Percentiles rank a stretch among this genome's conserved stretches.
phyloP scores from a whole-genome alignment of 2,888 invertebrate species.

The Andrena flavipes region DNA sequence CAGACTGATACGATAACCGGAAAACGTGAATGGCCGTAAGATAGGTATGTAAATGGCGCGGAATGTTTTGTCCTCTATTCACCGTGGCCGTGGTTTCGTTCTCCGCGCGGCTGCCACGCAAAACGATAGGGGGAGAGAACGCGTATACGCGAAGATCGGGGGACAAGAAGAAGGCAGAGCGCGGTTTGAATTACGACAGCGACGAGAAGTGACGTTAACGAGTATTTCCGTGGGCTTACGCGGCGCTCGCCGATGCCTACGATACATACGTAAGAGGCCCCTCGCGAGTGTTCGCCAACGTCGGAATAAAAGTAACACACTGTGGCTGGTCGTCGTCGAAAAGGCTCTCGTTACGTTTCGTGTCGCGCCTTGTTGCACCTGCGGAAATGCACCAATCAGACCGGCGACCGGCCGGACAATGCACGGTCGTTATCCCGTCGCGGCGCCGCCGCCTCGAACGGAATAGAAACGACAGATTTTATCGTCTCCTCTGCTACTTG shows the following conservation, averaged over 20 bases:
- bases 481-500: slow-evolving; percentile 57
- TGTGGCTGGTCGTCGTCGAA: slow-evolving; percentile 48
- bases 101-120: slow-evolving; percentile 31
- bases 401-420: slow-evolving; percentile 57
- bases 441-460: slow-evolving; percentile 42
- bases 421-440: slow-evolving; percentile 64
- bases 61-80: slow-evolving; percentile 44
- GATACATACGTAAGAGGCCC: slow-evolving; percentile 68
- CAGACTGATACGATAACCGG: slow-evolving; percentile 47
- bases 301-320: slow-evolving; percentile 55
- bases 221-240: slow-evolving; percentile 70
- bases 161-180: slow-evolving; percentile 40
- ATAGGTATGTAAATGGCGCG: slow-evolving; percentile 49
- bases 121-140: slow-evolving; percentile 44
- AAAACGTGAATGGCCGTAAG: slow-evolving; percentile 47
- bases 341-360: slow-evolving; percentile 66
- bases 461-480: slow-evolving; percentile 68
- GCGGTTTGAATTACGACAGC: slow-evolving; percentile 73
- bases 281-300: slow-evolving; percentile 43
- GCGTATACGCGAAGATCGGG: slow-evolving; percentile 37
- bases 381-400: slow-evolving; percentile 65
- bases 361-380: slow-evolving; percentile 57
- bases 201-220: slow-evolving; percentile 75
- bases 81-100: slow-evolving; percentile 40
- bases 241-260: slow-evolving; percentile 60